phyloP scores from a whole-genome alignment of 2,888 invertebrate genomes.

The Ophraella communa region DNA sequence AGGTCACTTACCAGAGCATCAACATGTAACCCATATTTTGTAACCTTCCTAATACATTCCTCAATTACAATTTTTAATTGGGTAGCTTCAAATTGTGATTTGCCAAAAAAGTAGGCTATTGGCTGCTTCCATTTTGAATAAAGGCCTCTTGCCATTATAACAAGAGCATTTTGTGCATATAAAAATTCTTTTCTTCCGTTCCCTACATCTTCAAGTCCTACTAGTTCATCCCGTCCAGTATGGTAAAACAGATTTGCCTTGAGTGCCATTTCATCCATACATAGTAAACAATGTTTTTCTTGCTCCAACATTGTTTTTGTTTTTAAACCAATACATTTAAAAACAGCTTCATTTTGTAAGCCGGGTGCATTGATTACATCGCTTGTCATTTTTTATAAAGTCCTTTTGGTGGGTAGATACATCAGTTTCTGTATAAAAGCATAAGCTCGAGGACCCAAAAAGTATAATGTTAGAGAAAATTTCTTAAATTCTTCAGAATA shows the following conservation, averaged over 20 bases:
- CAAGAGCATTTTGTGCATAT: background rate
- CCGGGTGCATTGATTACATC: background rate
- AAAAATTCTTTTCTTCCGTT: conserved; percentile 5
- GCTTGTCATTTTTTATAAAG: background rate
- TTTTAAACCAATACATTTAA: conserved; percentile 8
- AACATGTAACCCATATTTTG: background rate
- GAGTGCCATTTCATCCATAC: conserved; percentile 18
- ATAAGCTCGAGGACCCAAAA: background rate
- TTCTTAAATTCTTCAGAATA: conserved; percentile 3
- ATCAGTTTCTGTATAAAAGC: background rate
- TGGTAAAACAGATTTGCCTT: conserved; percentile 16
- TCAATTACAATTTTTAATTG: background rate
- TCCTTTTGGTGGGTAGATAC: conserved; percentile 1
- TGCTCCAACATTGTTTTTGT: conserved; percentile 1
- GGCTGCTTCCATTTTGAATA: background rate
- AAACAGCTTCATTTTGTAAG: background rate
- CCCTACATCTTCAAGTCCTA: conserved; percentile 14
- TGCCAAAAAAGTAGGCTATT: background rate
- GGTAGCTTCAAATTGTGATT: background rate
- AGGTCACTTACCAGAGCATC: background rate
- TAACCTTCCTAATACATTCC: background rate
- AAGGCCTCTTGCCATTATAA: background rate
- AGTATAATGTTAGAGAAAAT: conserved; percentile 3
- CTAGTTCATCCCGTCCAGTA: conserved; percentile 16
- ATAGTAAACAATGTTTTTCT: conserved; percentile 18